phyloP scores from a whole-genome alignment of 2,797 vertebrate species.

The Atherinosoma microstoma region DNA sequence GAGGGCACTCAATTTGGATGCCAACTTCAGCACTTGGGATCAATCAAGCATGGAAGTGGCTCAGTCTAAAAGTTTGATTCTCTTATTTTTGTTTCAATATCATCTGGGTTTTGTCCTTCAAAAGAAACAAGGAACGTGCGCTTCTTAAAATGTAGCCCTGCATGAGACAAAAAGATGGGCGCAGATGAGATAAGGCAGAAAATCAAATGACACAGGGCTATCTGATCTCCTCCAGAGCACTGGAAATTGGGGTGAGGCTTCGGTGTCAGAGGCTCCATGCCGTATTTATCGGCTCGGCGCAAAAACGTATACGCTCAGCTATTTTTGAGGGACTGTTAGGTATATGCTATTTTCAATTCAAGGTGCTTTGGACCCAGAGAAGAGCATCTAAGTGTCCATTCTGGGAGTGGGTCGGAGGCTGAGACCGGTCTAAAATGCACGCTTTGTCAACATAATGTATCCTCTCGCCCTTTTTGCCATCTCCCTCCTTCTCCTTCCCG shows the following conservation, averaged over 20 bases:
- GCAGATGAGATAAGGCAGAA: conserved; percentile 79
- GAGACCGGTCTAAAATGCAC: conserved; percentile 59
- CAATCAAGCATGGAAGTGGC: conserved; percentile 56
- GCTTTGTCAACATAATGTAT: conserved; percentile 60
- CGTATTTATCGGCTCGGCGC: conserved; percentile 78
- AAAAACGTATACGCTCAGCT: conserved; percentile 79
- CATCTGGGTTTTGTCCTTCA: conserved; percentile 74
- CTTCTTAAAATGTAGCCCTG: conserved; percentile 78
- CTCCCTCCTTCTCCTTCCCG: conserved; percentile 36
- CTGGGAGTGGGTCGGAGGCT: conserved; percentile 56
- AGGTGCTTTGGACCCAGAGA: conserved; percentile 70
- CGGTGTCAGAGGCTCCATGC: conserved; percentile 79
- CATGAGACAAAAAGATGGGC: conserved; percentile 82
- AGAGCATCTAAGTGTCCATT: conserved; percentile 47
- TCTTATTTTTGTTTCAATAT: conserved; percentile 74
- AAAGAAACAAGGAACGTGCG: conserved; percentile 63
- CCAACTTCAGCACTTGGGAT: conserved; percentile 48
- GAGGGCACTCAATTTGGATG: conserved; percentile 57
- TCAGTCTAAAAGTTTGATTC: conserved; percentile 42
- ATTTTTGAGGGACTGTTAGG: conserved; percentile 75
- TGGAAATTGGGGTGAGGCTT: conserved; percentile 84
- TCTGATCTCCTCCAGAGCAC: conserved; percentile 81
- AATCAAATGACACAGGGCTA: conserved; percentile 83
- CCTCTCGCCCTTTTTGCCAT: conserved; percentile 40
- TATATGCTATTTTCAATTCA: conserved; percentile 78